These are phyloP conservation scores for Atta texana DNA, from an alignment of 1,140 invertebrate genomes.

Conservation along the genomic window DNA sequence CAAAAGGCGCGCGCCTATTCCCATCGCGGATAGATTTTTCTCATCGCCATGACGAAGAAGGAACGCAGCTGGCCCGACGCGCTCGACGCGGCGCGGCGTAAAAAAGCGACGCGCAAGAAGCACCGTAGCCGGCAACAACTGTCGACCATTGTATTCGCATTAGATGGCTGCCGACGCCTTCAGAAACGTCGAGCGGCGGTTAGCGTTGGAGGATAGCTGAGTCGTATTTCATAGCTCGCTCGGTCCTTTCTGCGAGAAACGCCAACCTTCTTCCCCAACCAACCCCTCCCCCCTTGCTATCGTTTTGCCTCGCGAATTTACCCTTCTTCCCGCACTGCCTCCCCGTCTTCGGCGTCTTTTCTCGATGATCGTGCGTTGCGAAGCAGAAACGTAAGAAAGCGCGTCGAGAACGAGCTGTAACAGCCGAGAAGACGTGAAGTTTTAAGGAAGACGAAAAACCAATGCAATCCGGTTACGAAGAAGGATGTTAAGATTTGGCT, in stretches of 20 bases:
- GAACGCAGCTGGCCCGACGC: conserved; percentile 61
- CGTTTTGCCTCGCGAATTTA: conserved; percentile 37
- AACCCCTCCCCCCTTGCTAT: neutral
- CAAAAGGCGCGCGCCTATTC: conserved; percentile 27
- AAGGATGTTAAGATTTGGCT: too few relatives aligned
- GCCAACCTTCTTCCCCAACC: neutral
- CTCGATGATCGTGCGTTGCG: conserved; percentile 31
- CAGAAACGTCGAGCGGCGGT: conserved; percentile 60
- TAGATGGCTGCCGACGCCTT: conserved; percentile 71
- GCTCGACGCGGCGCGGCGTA: conserved; percentile 24
- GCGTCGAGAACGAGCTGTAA: conserved; percentile 19
- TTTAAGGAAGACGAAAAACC: conserved; percentile 7
- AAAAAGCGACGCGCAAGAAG: conserved; percentile 71
- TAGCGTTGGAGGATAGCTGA: conserved; percentile 62
- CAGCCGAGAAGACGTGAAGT: conserved; percentile 20
- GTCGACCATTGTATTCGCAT: conserved; percentile 77
- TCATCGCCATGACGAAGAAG: conserved; percentile 40
- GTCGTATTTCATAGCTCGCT: conserved; percentile 73
- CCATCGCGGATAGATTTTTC: conserved; percentile 60
- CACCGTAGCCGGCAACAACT: conserved; percentile 69
- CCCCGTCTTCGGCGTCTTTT: conserved; percentile 17
- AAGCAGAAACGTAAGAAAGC: conserved; percentile 30
- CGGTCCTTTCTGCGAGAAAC: conserved; percentile 48
- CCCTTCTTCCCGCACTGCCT: neutral
- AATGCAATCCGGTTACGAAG: neutral